These are phyloP conservation scores for Zelostemma sp. DNA, from an alignment of 1,140 invertebrate genomes.

Conservation along the genomic window DNA sequence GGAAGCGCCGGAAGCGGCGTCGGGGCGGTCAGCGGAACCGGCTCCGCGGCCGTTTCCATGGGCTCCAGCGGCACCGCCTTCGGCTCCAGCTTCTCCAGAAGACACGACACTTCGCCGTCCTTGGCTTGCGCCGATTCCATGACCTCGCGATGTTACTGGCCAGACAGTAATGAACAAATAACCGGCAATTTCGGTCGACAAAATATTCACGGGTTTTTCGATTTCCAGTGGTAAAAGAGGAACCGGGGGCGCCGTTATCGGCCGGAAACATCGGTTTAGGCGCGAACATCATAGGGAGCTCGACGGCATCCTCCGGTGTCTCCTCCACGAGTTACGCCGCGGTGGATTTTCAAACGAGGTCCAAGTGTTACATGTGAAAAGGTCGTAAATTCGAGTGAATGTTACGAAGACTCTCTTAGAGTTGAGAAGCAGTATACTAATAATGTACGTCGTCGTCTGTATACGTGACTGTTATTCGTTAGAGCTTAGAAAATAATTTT, in stretches of 20 bases:
- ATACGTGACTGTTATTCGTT: conserved; percentile 10
- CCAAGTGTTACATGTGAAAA: conserved; percentile 66
- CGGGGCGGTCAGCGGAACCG: conserved; percentile 13
- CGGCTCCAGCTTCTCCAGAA: conserved; percentile 54
- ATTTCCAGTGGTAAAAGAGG: conserved; percentile 65
- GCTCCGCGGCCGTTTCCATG: conserved; percentile 54
- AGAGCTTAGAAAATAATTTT: neutral
- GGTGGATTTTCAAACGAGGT: conserved; percentile 61
- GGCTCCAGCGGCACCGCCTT: conserved; percentile 53
- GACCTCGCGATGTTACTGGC: conserved; percentile 59
- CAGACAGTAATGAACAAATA: conserved; percentile 49
- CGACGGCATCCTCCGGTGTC: conserved; percentile 52
- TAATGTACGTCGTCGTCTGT: neutral
- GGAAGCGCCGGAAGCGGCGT: conserved; percentile 49
- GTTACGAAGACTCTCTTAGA: conserved; percentile 12
- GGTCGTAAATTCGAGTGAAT: conserved; percentile 2
- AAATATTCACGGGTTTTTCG: neutral
- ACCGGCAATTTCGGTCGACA: conserved; percentile 43
- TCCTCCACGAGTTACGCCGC: conserved; percentile 58
- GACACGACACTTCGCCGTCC: conserved; percentile 53
- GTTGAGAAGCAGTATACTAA: neutral
- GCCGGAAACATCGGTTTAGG: conserved; percentile 53
- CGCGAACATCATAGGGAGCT: conserved; percentile 55
- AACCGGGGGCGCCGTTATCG: conserved; percentile 57
- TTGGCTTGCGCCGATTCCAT: conserved; percentile 53